These are phyloP conservation scores for Atta colombica DNA, from an alignment of 1,140 invertebrate genomes.

Conservation along the genomic window DNA sequence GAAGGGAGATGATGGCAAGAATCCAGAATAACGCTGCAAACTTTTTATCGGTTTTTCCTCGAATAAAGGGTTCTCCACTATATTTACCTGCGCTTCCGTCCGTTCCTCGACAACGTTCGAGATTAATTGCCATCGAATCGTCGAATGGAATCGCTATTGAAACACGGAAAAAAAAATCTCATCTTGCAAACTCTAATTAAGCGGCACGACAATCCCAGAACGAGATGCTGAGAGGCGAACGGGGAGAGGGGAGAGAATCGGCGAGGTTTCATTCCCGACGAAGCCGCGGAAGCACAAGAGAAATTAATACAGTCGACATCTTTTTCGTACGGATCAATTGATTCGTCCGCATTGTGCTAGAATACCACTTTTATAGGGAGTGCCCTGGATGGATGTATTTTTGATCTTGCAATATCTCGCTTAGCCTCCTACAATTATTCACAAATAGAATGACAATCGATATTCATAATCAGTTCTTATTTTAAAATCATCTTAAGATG, in stretches of 20 bases:
- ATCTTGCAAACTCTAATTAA: slow-evolving; percentile 66
- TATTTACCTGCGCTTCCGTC: slow-evolving; percentile 51
- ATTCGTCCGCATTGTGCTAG: slow-evolving; percentile 57
- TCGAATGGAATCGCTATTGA: slow-evolving; percentile 68
- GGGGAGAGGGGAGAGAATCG: slow-evolving; percentile 1
- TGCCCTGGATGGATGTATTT: neutral
- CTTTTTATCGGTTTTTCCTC: slow-evolving; percentile 58
- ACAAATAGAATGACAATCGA: neutral
- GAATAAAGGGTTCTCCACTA: slow-evolving; percentile 55
- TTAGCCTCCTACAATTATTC: neutral
- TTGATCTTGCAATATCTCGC: neutral
- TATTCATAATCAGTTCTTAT: too few species aligned
- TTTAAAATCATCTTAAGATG: too few species aligned
- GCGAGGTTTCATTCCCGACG: slow-evolving; percentile 56
- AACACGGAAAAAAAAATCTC: slow-evolving; percentile 52
- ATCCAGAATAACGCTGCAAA: slow-evolving; percentile 61
- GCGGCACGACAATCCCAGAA: slow-evolving; percentile 57
- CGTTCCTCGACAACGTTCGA: slow-evolving; percentile 66
- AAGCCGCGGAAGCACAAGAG: slow-evolving; percentile 46
- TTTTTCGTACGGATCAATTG: slow-evolving; percentile 71
- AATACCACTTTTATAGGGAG: slow-evolving; percentile 20
- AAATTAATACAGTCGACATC: slow-evolving; percentile 68
- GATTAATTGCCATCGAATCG: slow-evolving; percentile 75
- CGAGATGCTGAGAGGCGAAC: slow-evolving; percentile 14
- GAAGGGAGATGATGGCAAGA: neutral